Percentiles rank a stretch among this genome's conserved stretches.
Evolutionary conservation across 2,113 vertebrate genomes (phyloP).

Genomic region (Dolichallabes microphthalmus): DNA sequence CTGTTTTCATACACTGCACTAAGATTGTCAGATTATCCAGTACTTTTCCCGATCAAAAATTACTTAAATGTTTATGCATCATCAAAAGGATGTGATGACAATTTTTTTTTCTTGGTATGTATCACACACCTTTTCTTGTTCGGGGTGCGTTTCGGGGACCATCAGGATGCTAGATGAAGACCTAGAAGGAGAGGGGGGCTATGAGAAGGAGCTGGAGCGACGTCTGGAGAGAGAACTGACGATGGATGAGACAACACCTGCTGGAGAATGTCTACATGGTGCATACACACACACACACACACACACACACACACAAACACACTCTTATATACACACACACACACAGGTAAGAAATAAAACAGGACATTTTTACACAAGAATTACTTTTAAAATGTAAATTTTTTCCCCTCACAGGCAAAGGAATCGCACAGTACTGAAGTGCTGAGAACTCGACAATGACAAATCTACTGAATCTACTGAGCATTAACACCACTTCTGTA

Average conservation of each 20-base stretch:
- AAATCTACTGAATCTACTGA: constrained; percentile 24
- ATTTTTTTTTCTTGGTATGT: neutral
- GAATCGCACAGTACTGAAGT: constrained; percentile 9
- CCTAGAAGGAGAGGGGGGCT: constrained; percentile 80
- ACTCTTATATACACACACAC: neutral
- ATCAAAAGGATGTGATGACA: neutral
- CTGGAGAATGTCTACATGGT: constrained; percentile 91
- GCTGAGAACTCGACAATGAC: neutral
- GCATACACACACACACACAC: constrained; percentile 37
- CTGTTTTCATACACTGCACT: neutral
- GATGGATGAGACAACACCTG: constrained; percentile 84
- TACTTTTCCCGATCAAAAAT: neutral
- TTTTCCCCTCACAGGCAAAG: neutral
- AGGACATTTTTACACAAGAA: neutral
- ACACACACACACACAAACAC: constrained; percentile 6
- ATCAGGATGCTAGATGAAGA: constrained; percentile 68
- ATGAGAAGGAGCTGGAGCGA: constrained; percentile 85
- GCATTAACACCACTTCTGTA: constrained; percentile 65
- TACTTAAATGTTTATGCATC: neutral
- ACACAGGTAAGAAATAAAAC: neutral
- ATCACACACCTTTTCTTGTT: neutral
- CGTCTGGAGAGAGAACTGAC: constrained; percentile 88
- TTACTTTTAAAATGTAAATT: neutral
- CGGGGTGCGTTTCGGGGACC: neutral
- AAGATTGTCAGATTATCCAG: neutral